phyloP scores from a whole-genome alignment of 2,113 vertebrate genomes.

The Glareola pratincola region DNA sequence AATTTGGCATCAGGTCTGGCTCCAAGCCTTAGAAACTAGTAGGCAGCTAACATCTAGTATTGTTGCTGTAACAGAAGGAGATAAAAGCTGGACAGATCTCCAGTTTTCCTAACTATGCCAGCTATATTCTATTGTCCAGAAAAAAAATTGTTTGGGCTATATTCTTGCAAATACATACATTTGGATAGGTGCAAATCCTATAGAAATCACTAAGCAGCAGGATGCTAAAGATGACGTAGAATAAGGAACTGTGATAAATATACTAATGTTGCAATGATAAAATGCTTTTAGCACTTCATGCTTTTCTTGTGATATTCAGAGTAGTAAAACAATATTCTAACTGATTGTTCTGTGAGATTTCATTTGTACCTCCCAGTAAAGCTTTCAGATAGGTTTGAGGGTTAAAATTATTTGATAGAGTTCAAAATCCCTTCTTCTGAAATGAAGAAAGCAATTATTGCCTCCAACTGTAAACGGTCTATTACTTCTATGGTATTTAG shows the following conservation, averaged over 20 bases:
- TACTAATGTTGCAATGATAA: background rate
- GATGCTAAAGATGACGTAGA: background rate
- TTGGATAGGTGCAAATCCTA: background rate
- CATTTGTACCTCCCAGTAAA: background rate
- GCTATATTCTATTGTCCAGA: background rate
- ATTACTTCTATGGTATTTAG: slow-evolving; percentile 48
- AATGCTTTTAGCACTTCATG: background rate
- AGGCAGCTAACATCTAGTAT: slow-evolving; percentile 10
- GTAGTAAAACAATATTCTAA: background rate
- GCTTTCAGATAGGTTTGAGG: background rate
- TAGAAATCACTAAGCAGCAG: background rate
- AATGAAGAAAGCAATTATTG: background rate
- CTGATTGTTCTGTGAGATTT: background rate
- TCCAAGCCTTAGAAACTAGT: slow-evolving; percentile 10
- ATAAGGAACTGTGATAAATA: background rate
- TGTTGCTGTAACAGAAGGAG: background rate
- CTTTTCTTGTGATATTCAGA: background rate
- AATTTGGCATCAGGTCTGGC: background rate
- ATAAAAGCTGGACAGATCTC: background rate
- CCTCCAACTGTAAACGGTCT: slow-evolving; percentile 45
- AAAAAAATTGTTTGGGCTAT: background rate
- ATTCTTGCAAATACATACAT: background rate
- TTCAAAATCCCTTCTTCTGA: slow-evolving; percentile 4
- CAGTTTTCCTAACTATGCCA: background rate
- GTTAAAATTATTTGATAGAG: background rate